Conservation (phyloP, 2,797 vertebrate species). For the Cetoscarus ocellatus region DNA sequence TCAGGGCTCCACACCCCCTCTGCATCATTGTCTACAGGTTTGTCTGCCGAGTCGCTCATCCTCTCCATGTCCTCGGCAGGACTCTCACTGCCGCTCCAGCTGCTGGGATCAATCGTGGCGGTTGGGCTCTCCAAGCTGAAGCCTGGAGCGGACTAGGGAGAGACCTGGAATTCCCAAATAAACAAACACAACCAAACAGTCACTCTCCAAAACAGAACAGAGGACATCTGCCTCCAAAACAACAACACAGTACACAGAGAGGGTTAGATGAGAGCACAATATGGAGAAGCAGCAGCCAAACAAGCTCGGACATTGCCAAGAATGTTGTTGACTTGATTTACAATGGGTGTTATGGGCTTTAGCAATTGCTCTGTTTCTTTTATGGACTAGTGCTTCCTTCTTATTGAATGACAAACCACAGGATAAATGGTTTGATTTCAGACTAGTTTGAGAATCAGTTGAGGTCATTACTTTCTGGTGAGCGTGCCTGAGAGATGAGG, state of each 20-base stretch:
- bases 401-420: slow-evolving; percentile 5
- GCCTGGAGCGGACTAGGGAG: slow-evolving; percentile 94
- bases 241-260: slow-evolving; percentile 32
- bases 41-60: slow-evolving; percentile 98
- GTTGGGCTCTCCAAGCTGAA: slow-evolving; percentile 93
- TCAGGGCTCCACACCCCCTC: slow-evolving; percentile 99
- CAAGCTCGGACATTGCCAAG: slow-evolving; percentile 35
- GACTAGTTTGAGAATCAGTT: not conserved
- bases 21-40: slow-evolving; percentile 97
- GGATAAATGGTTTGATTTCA: not conserved
- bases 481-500: not conserved
- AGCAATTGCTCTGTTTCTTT: slow-evolving; percentile 26
- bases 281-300: slow-evolving; percentile 42
- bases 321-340: slow-evolving; percentile 50
- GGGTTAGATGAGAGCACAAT: slow-evolving; percentile 27
- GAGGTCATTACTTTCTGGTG: not conserved
- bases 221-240: slow-evolving; percentile 44
- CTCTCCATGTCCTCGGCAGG: slow-evolving; percentile 99
- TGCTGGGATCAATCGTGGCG: slow-evolving; percentile 98
- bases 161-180: slow-evolving; percentile 87
- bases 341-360: slow-evolving; percentile 32
- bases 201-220: slow-evolving; percentile 45
- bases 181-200: slow-evolving; percentile 59
- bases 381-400: slow-evolving; percentile 8
- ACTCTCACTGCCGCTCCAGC: slow-evolving; percentile 99